These are phyloP conservation scores for Orchesellides sinensis DNA, from an alignment of 2,888 invertebrate genomes.

Conservation along the genomic window DNA sequence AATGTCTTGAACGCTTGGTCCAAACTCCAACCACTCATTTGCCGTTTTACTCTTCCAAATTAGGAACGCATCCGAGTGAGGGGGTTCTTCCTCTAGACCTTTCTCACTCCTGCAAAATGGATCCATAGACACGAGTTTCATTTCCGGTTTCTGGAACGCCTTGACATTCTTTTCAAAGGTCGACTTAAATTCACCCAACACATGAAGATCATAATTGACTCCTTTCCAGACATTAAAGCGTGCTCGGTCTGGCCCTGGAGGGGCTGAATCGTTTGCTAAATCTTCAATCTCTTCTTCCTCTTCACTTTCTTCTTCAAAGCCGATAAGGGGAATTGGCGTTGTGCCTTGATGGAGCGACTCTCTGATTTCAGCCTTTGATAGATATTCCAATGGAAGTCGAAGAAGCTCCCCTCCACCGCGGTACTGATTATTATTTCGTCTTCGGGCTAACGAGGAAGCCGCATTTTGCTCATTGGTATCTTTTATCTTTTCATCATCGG, in stretches of 20 bases:
- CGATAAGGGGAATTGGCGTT: neutral
- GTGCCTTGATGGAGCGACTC: neutral
- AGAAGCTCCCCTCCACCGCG: constrained; percentile 24
- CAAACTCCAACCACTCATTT: too few species aligned
- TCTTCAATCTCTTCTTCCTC: constrained; percentile 30
- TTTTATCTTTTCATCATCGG: neutral
- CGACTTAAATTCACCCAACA: constrained; percentile 51
- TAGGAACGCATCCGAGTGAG: constrained; percentile 40
- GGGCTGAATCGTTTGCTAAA: neutral
- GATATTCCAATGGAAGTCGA: constrained; percentile 25
- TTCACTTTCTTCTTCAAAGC: neutral
- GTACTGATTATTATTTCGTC: too few species aligned
- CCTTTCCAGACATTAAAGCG: constrained; percentile 62
- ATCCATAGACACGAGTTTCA: constrained; percentile 27
- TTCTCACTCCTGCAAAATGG: constrained; percentile 56
- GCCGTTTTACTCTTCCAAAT: constrained; percentile 48
- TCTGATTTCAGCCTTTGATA: constrained; percentile 23
- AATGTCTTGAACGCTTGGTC: too few species aligned
- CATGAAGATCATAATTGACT: constrained; percentile 52
- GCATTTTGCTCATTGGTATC: neutral
- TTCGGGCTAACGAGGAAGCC: neutral
- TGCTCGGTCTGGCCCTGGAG: constrained; percentile 36
- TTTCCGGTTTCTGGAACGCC: constrained; percentile 50
- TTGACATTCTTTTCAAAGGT: constrained; percentile 51
- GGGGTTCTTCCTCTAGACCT: constrained; percentile 41